Conservation (phyloP, 2,888 invertebrate species). For the Brachyopa scutellaris region DNA sequence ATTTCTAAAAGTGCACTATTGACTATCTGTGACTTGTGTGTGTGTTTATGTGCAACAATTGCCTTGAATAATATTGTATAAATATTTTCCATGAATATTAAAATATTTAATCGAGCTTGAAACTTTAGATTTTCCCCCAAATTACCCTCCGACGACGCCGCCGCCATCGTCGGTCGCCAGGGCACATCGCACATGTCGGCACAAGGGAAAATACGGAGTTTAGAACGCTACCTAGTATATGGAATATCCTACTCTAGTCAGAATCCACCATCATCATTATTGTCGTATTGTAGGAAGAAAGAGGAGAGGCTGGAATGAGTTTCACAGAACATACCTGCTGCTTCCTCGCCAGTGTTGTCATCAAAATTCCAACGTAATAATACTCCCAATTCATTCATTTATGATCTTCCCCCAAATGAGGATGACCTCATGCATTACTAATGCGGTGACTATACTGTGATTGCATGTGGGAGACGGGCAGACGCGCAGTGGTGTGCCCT, state of each 20-base stretch:
- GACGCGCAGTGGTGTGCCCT: neutral
- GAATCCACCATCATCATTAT: neutral
- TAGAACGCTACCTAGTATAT: neutral
- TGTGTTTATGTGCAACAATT: constrained; percentile 22
- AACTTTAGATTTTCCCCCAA: constrained; percentile 50
- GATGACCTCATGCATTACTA: constrained; percentile 67
- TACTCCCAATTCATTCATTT: constrained; percentile 63
- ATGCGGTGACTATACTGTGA: constrained; percentile 46
- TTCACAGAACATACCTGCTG: neutral
- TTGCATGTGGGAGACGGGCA: constrained; percentile 4
- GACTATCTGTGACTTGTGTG: neutral
- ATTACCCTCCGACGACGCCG: constrained; percentile 11
- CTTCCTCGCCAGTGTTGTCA: constrained; percentile 26
- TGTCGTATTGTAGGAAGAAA: neutral
- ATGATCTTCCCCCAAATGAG: constrained; percentile 46
- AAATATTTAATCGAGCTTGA: constrained; percentile 61
- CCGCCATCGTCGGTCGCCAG: neutral
- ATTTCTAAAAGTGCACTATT: constrained; percentile 32
- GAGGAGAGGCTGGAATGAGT: neutral
- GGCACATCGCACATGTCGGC: neutral
- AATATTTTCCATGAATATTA: constrained; percentile 57
- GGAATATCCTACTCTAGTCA: constrained; percentile 2
- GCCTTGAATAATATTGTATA: constrained; percentile 21
- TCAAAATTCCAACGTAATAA: constrained; percentile 53
- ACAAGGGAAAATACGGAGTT: neutral